Percentiles rank a stretch among this genome's conserved stretches.
Conservation (phyloP, 2,888 invertebrate species). For the Drosophila quasianomalipes region DNA sequence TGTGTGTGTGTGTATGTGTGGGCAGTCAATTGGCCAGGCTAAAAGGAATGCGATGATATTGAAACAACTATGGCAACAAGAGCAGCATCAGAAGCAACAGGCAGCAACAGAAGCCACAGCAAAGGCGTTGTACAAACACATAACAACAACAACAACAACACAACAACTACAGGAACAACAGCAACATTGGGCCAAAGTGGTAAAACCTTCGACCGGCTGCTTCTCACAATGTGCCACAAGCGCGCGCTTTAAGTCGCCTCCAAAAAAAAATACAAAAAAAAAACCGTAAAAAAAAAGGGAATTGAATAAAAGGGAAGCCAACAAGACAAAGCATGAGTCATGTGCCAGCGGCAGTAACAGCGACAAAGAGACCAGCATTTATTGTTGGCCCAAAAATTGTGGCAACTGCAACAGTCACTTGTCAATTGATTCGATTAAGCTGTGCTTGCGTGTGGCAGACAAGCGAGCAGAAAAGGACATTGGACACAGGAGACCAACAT, state of each 20-base stretch:
- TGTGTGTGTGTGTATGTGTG: slow-evolving; percentile 43
- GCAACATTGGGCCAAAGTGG: slow-evolving; percentile 45
- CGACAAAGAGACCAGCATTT: slow-evolving; percentile 32
- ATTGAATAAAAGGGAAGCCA: slow-evolving; percentile 38
- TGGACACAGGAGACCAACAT: neutral
- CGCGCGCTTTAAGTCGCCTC: slow-evolving; percentile 60
- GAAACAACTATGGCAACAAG: slow-evolving; percentile 69
- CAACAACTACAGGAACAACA: slow-evolving; percentile 19
- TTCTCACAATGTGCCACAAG: slow-evolving; percentile 57
- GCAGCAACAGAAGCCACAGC: slow-evolving; percentile 66
- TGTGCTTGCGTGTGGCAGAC: slow-evolving; percentile 19
- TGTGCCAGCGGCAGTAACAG: slow-evolving; percentile 46
- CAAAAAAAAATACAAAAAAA: slow-evolving; percentile 15
- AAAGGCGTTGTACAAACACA: slow-evolving; percentile 72
- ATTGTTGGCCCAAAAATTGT: slow-evolving; percentile 37
- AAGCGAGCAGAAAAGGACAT: neutral
- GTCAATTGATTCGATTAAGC: slow-evolving; percentile 60
- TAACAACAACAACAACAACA: slow-evolving; percentile 46
- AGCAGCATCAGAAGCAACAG: slow-evolving; percentile 50
- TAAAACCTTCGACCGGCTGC: slow-evolving; percentile 50
- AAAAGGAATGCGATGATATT: slow-evolving; percentile 75
- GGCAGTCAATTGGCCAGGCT: slow-evolving; percentile 60
- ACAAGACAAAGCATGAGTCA: slow-evolving; percentile 49
- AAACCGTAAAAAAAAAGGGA: slow-evolving; percentile 15
- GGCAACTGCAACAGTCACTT: slow-evolving; percentile 19